A percentile compares a stretch with the other conserved stretches of the same genome.
Conservation (phyloP, 1,140 invertebrate species). For the Penaeus chinensis region DNA sequence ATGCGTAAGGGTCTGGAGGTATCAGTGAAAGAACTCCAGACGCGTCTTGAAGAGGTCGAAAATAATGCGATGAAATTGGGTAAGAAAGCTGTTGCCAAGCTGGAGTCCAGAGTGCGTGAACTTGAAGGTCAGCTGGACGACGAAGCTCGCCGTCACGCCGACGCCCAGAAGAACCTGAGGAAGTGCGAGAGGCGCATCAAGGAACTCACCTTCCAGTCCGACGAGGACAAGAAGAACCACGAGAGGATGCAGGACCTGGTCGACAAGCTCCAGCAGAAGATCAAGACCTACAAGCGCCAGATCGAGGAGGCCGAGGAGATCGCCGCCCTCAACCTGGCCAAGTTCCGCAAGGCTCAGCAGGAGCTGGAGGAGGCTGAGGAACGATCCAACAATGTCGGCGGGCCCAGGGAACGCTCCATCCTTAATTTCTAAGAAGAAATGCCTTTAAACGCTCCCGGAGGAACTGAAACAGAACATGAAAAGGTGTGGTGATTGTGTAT, state of each 20-base stretch:
- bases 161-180: conserved; percentile 56
- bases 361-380: conserved; percentile 28
- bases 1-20: conserved; percentile 41
- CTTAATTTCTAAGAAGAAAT: too few species aligned
- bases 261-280: conserved; percentile 48
- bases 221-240: conserved; percentile 51
- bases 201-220: conserved; percentile 46
- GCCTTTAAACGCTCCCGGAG: too few species aligned
- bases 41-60: conserved; percentile 33
- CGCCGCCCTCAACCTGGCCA: conserved; percentile 54
- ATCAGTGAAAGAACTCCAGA: conserved; percentile 36
- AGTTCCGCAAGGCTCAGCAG: conserved; percentile 50
- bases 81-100: conserved; percentile 51
- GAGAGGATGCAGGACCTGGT: conserved; percentile 52
- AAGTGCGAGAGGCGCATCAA: conserved; percentile 54
- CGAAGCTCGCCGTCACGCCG: conserved; percentile 20
- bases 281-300: conserved; percentile 44
- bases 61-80: conserved; percentile 32
- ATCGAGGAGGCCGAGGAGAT: conserved; percentile 54
- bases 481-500: too few species aligned
- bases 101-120: conserved; percentile 43
- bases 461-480: too few species aligned
- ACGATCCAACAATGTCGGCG: too few species aligned
- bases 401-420: too few species aligned
- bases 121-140: conserved; percentile 38